These are phyloP conservation scores for Petrophora chlorosata DNA, from an alignment of 2,888 invertebrate species.

Conservation along the genomic window DNA sequence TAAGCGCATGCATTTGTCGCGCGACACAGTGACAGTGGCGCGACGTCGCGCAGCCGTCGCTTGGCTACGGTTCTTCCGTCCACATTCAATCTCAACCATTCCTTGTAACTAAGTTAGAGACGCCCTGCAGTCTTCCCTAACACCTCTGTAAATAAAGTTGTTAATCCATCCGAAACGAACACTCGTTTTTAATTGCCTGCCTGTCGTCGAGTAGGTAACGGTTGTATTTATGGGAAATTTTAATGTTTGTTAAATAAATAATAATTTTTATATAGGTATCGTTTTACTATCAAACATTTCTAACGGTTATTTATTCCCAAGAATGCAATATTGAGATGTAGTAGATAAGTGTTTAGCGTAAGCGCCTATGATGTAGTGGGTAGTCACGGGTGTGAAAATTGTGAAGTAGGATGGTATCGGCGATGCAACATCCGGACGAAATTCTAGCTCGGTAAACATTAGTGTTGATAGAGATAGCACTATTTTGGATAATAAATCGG, in stretches of 20 bases:
- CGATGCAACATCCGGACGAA: conserved; percentile 33
- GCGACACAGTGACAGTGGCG: conserved; percentile 16
- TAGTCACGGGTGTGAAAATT: conserved; percentile 31
- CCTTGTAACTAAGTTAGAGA: conserved; percentile 23
- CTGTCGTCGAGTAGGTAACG: conserved; percentile 44
- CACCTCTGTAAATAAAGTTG: conserved; percentile 70
- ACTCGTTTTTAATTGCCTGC: conserved; percentile 58
- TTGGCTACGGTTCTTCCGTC: conserved; percentile 45
- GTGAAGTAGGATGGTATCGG: conserved; percentile 32
- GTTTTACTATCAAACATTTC: conserved; percentile 45
- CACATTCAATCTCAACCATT: conserved; percentile 47
- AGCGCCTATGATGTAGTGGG: conserved; percentile 21
- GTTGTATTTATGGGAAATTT: conserved; percentile 54
- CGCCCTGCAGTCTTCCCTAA: conserved; percentile 36
- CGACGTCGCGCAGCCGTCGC: conserved; percentile 27
- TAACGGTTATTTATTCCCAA: conserved; percentile 33
- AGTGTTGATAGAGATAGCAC: too few relatives aligned
- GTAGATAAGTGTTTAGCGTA: conserved; percentile 32
- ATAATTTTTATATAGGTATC: conserved; percentile 53
- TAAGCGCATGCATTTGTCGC: conserved; percentile 47
- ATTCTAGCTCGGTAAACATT: too few relatives aligned
- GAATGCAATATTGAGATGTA: conserved; percentile 36
- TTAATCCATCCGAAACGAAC: conserved; percentile 55
- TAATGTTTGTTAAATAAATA: conserved; percentile 59
- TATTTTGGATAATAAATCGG: too few relatives aligned